Evolutionary conservation across 1,140 invertebrate species (phyloP), one percentile per base, ranked within the genome.

Genomic region (Vollenhovia emeryi): DNA sequence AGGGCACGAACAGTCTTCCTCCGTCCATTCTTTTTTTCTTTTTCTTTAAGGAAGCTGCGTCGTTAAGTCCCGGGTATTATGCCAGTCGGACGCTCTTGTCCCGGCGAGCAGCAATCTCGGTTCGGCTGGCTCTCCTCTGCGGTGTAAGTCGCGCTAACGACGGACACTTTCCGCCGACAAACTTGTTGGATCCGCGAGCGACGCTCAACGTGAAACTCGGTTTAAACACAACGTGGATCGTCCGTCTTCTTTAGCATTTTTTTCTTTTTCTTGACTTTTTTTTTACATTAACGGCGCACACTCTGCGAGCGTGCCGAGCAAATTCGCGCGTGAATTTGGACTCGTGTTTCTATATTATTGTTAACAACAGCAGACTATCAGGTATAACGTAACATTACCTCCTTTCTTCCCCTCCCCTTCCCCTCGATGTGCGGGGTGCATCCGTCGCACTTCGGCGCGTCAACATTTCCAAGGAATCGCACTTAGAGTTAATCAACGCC

Each of bases 311-410:
- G 62, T 80, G 84, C 66, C 59, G 83, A 86, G 87, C 85, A 84
- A 87, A 87, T 89, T 75, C 69, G 57, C 68, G 33, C 24, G 48
- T 73, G 74, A 84, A 86, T 87, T 86, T 74, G 52, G n/a, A 66
- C 76, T 80, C 82, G 59, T 45, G 82, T 79, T 55, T 89, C 86
- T 88, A 89, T 85, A 86, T 91, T 91, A 92, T 91, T 89, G 87
- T 92, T 91, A 91, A 93, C 90, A 93, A 93, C 92, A 93, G 90
- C 91, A 91, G 91, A 91, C 87, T 92, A 93, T 86, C 87, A 79
- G 85, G 71, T 91, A 86, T 87, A 90, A 89, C 80, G 55, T 88
- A 87, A 86, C 75, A 85, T 88, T 85, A 84, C 71, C 79, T 87
- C 74, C 48, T 84, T 73, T 74, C 68, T 85, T 69, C 74, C 45